phyloP scores from a whole-genome alignment of 2,888 invertebrate species.

The Cantharis lateralis region DNA sequence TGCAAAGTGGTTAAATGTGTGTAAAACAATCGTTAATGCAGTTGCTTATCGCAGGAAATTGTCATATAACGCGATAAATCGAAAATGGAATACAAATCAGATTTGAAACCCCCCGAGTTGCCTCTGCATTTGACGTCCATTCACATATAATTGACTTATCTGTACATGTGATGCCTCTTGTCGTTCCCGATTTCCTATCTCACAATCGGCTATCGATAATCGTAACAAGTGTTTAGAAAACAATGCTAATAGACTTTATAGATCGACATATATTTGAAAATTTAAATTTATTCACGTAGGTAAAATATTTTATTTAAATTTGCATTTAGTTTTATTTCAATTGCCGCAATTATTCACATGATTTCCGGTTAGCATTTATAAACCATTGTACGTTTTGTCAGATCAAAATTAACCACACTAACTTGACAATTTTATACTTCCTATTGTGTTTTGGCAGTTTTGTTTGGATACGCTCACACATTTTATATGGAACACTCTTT shows the following conservation, averaged over 20 bases:
- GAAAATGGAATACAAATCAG: constrained; percentile 33
- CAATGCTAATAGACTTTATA: constrained; percentile 4
- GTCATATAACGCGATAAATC: constrained; percentile 32
- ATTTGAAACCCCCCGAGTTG: constrained; percentile 30
- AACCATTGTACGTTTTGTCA: neutral
- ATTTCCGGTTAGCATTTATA: neutral
- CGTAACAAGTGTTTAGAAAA: constrained; percentile 21
- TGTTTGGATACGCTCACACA: neutral
- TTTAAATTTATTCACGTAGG: neutral
- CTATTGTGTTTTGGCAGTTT: neutral
- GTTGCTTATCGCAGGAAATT: constrained; percentile 28
- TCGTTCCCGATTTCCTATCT: constrained; percentile 19
- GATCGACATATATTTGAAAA: neutral
- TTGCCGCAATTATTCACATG: neutral
- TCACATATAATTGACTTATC: constrained; percentile 33
- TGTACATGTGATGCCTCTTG: constrained; percentile 30
- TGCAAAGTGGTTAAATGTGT: neutral
- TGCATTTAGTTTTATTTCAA: neutral
- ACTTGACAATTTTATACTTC: neutral
- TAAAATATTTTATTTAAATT: neutral
- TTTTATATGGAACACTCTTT: neutral
- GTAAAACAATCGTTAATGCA: constrained; percentile 27
- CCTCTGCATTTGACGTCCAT: constrained; percentile 31
- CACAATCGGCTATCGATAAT: constrained; percentile 15
- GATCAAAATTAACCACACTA: neutral